Evolutionary conservation across 2,113 vertebrate genomes (phyloP), one percentile per base, ranked within the genome.

Genomic region (Coreoperca whiteheadi): DNA sequence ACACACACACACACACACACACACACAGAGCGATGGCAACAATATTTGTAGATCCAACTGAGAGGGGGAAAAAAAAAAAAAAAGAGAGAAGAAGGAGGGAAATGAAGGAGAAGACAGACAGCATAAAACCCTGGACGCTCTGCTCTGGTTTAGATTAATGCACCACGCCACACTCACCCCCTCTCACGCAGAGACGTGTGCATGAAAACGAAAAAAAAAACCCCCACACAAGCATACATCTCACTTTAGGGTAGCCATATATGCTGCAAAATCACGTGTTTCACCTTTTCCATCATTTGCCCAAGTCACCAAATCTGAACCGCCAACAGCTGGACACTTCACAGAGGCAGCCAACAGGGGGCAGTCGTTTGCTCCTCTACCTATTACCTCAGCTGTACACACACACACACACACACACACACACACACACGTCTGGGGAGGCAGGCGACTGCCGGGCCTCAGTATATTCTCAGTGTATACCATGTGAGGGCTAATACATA

Each of bases 341-440:
- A 16, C 64, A 28, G 25, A 54, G 68, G 74, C 18, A 4, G 64
- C 91, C 94, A 93, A 94, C 88, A 95, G 94, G 91, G 94, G 94
- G 90, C 93, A 90, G 86, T 83, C 78, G 93, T 79, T 85, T 81
- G 83, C 82, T 92, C 93, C 57, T 64, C 63, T 88, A 73, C 56
- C 65, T 75, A 30, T 60, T 63, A 65, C 53, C 68, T 65, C 77
- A 72, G 34, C 61, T 73, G 30, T 3, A 43, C 54, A 79, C 23
- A 25, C 6, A 30, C 1, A 25, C 6, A 30, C 1, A 25, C 6
- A 30, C 1, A n/a, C n/a, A 43, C 54, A 79, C 23, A 43, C 54
- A 79, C 23, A 43, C 54, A 79, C 23, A 25, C 6, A 30, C 1
- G 4, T 46, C 30, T 23, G 18, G 8, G 21, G 25, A 64, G 25